Evolutionary conservation across 2,113 vertebrate genomes (phyloP).

Genomic region (Pseudonaja textilis): DNA sequence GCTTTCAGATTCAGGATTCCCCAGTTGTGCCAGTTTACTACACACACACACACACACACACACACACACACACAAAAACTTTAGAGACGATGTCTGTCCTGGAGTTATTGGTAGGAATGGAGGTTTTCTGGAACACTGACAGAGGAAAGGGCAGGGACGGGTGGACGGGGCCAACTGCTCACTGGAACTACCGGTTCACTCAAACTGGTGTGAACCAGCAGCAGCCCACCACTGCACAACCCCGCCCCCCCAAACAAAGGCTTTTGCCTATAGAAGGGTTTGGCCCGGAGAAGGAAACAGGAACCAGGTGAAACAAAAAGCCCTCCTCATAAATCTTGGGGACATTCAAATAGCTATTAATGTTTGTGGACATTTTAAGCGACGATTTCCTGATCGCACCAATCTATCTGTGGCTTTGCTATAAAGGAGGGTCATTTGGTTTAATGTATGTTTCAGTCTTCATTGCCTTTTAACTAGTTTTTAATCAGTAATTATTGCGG

Average conservation of each 20-base stretch:
- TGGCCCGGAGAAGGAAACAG: background rate
- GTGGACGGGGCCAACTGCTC: too few species aligned
- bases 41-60: too few species aligned
- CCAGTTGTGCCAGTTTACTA: too few species aligned
- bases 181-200: too few species aligned
- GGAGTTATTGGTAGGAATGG: too few species aligned
- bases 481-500: constrained; percentile 90
- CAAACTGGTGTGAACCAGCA: too few species aligned
- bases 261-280: background rate
- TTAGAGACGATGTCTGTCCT: too few species aligned
- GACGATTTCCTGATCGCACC: constrained; percentile 53
- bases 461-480: constrained; percentile 88
- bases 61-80: too few species aligned
- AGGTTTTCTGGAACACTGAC: too few species aligned
- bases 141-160: too few species aligned
- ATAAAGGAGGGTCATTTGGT: constrained; percentile 77
- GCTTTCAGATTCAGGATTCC: too few species aligned
- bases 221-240: too few species aligned
- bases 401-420: constrained; percentile 50
- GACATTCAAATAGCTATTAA: constrained; percentile 46
- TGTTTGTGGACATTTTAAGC: constrained; percentile 40
- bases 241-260: constrained; percentile 2
- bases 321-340: constrained; percentile 50
- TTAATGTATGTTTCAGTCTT: constrained; percentile 86
- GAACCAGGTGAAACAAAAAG: background rate